A percentile compares a stretch with the other conserved stretches of the same genome.
Conservation (phyloP, 2,797 vertebrate species). For the Thunnus albacares region DNA sequence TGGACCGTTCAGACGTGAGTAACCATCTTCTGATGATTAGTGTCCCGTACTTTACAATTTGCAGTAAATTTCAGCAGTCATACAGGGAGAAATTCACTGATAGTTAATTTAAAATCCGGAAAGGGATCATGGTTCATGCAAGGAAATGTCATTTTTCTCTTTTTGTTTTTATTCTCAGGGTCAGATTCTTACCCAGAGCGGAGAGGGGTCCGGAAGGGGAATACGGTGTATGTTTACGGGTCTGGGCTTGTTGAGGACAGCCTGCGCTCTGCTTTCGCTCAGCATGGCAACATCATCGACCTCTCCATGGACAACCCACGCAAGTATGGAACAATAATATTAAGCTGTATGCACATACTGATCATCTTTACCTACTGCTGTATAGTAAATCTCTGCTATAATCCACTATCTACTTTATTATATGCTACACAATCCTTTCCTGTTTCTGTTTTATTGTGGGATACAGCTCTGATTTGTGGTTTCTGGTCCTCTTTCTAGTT, state of each 20-base stretch:
- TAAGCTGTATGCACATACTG: not conserved
- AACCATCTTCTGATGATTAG: not conserved
- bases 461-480: not conserved
- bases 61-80: no score
- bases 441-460: not conserved
- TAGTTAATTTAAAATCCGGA: not conserved
- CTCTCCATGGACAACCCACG: constrained; percentile 93
- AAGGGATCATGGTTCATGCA: not conserved
- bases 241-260: constrained; percentile 90
- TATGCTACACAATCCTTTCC: not conserved
- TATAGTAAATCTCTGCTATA: not conserved
- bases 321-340: constrained; percentile 83
- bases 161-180: constrained; percentile 73
- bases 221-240: constrained; percentile 93
- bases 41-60: not conserved
- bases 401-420: not conserved
- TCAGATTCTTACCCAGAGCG: constrained; percentile 93
- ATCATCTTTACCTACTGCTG: not conserved
- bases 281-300: constrained; percentile 94
- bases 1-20: constrained; percentile 85
- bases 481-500: constrained; percentile 79
- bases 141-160: not conserved
- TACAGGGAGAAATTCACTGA: not conserved
- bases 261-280: constrained; percentile 89
- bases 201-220: constrained; percentile 91